Conservation (phyloP, 2,113 vertebrate species). For the Syngnathus scovelli region DNA sequence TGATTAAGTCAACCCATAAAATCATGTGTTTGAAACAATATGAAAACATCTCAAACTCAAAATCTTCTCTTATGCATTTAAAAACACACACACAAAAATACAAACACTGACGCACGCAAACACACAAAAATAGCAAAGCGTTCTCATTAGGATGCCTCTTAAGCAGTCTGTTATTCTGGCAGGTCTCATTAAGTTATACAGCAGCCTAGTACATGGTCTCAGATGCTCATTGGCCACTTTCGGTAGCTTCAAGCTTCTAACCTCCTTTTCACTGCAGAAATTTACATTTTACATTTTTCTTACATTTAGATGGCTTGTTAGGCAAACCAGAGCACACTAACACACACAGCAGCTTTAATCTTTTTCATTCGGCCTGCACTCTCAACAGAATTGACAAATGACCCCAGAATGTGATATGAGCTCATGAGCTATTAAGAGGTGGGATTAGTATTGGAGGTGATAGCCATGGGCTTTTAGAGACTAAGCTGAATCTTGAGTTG, state of each 20-base stretch:
- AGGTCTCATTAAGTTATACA: background rate
- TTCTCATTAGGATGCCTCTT: background rate
- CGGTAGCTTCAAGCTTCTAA: slow-evolving; percentile 2
- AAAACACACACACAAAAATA: background rate
- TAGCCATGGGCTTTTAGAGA: no score
- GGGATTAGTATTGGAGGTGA: no score
- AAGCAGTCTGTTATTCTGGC: background rate
- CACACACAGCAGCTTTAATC: background rate
- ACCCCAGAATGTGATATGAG: background rate
- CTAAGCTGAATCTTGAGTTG: no score
- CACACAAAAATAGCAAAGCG: background rate
- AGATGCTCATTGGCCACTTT: background rate
- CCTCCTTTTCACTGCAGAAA: slow-evolving; percentile 3
- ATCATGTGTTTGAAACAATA: background rate
- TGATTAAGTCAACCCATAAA: background rate
- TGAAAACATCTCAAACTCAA: background rate
- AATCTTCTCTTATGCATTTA: background rate
- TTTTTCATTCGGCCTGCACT: slow-evolving; percentile 8
- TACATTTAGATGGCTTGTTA: background rate
- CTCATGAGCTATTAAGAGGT: no score
- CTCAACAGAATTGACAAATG: slow-evolving; percentile 2
- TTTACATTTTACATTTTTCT: background rate
- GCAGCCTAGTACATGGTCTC: background rate
- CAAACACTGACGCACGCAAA: background rate
- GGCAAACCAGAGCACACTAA: background rate